Conservation (phyloP, 1,140 invertebrate genomes). For the Pseudomyrmex flavicornis region DNA sequence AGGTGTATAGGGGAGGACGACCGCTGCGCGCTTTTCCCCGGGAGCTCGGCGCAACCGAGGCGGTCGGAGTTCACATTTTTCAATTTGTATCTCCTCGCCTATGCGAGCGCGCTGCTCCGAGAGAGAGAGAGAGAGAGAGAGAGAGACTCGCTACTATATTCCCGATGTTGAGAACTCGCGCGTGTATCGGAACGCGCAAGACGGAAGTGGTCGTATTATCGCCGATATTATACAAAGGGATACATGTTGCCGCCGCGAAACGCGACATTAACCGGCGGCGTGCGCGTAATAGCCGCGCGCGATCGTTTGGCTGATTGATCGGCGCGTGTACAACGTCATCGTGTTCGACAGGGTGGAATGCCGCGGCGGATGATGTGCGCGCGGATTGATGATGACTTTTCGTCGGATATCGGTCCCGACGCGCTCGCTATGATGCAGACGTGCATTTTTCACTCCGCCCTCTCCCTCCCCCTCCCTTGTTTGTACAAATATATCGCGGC, state of each 20-base stretch:
- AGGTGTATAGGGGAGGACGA: not conserved
- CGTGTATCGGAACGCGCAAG: no score
- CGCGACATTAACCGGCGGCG: conserved; percentile 10
- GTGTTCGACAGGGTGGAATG: conserved; percentile 49
- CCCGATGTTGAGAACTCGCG: no score
- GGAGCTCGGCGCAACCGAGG: conserved; percentile 17
- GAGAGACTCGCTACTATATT: no score
- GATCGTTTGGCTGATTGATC: conserved; percentile 46
- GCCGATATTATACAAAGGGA: not conserved
- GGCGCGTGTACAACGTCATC: conserved; percentile 35
- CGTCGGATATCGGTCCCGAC: not conserved
- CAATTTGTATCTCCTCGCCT: conserved; percentile 45
- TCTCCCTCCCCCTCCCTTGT: no score
- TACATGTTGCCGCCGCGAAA: not conserved
- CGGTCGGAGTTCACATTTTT: conserved; percentile 39
- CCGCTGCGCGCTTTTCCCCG: not conserved
- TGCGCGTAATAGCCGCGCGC: not conserved
- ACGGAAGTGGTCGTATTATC: no score
- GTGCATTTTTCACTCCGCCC: conserved; percentile 40
- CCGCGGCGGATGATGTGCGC: not conserved
- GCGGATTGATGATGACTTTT: conserved; percentile 53
- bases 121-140: no score
- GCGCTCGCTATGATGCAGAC: not conserved
- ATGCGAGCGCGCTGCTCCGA: not conserved
- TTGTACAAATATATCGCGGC: not conserved